phyloP scores from a whole-genome alignment of 2,113 vertebrate genomes.

The Physeter macrocephalus region DNA sequence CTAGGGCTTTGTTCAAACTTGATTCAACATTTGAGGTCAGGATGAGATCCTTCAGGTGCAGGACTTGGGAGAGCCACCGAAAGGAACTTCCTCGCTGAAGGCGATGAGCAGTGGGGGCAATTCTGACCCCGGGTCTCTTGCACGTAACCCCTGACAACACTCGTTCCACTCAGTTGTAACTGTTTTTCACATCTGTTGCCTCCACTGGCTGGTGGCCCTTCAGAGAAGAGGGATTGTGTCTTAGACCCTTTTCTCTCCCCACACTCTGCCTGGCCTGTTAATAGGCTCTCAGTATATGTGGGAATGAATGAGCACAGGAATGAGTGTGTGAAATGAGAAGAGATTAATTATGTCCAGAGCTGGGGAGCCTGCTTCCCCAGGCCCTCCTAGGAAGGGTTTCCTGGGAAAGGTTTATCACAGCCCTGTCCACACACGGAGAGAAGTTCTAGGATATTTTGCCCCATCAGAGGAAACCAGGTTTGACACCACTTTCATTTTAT shows the following conservation, averaged over 20 bases:
- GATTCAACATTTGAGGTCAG: neutral
- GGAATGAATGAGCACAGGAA: neutral
- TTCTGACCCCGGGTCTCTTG: neutral
- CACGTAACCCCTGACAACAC: neutral
- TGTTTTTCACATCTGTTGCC: neutral
- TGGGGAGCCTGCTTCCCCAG: neutral
- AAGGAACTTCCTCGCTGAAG: neutral
- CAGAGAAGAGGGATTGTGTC: neutral
- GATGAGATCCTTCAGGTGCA: neutral
- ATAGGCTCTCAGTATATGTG: neutral
- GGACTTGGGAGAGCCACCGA: neutral
- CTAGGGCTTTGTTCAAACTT: neutral
- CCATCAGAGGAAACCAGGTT: constrained; percentile 28
- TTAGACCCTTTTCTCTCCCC: neutral
- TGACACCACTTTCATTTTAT: constrained; percentile 56
- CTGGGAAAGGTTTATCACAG: neutral
- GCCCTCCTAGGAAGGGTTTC: neutral
- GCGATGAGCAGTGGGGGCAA: neutral
- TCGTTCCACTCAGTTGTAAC: no score
- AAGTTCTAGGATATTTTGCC: neutral
- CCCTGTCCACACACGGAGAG: neutral
- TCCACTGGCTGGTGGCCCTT: fast-evolving
- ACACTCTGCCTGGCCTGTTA: neutral
- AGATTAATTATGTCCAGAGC: neutral
- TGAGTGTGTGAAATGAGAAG: neutral